Evolutionary conservation across 1,140 invertebrate species (phyloP), one percentile per base, ranked within the genome.

Genomic region (Cyrtorhinus lividipennis): DNA sequence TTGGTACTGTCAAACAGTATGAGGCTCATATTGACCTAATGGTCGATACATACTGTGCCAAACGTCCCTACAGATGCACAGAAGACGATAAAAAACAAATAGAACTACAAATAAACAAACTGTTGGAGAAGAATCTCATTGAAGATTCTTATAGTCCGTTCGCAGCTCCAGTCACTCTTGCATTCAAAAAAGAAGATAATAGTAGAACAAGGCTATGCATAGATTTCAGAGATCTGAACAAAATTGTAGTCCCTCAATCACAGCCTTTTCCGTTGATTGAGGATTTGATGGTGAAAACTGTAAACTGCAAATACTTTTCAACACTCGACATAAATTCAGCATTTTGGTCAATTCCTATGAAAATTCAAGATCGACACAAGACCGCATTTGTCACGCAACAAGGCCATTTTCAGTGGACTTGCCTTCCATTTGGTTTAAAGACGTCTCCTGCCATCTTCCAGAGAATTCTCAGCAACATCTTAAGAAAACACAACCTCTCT

Each of bases 371-470:
- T 65, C 62, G 62, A 58, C 12, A 65, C 12, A 69, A 68, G 63
- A 67, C 65, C 24, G 62, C 46, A 27, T 70, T 68, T 53, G 61
- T 67, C 12, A 69, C 67, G 22, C 67, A 68, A 45, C 45, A 67
- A 2, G 67, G 67, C 0, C 58, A 66, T 24, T 69, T 56, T 53
- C 59, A 68, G 44, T 69, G 62, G 62, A 66, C 57, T 46, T 56
- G 38, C 53, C 46, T 68, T 30, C 65, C 65, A 18, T 68, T 69
- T 62, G 67, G 68, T 2, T 26, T 69, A 53, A 65, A 66, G 27
- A 62, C 67, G 74, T 0, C 76, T 73, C 1, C 76, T 73, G 15
- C 71, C 75, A 13, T 77, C 72, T 70, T 72, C 75, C 18, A 77
- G 76, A 62, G 74, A 61, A 68, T 70, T 57, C 48, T 70, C 56